Conservation (phyloP, 2,113 vertebrate genomes). For the Dipodomys spectabilis region DNA sequence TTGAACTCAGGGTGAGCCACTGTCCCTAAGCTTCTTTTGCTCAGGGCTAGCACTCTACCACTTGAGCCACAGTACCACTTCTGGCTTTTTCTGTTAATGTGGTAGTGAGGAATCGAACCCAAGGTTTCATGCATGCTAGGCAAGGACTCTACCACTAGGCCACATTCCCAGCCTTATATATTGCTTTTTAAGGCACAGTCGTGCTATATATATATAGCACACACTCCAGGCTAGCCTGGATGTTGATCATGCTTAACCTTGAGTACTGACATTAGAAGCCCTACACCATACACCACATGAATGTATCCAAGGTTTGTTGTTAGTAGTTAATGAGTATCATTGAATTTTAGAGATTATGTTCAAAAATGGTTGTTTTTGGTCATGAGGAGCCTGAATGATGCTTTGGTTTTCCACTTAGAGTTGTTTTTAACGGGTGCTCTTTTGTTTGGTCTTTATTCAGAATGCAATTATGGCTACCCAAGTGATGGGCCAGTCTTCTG, state of each 20-base stretch:
- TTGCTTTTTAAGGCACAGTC: no score
- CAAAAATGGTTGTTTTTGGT: not conserved
- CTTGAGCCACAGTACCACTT: no score
- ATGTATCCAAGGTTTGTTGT: not conserved
- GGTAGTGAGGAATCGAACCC: no score
- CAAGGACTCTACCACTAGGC: no score
- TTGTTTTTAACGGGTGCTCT: slow-evolving; percentile 57
- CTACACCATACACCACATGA: not conserved
- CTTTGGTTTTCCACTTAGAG: not conserved
- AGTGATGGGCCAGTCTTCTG: slow-evolving; percentile 90
- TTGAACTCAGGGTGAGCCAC: no score
- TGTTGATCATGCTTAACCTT: not conserved
- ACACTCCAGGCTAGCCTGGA: no score
- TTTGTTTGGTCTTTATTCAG: slow-evolving; percentile 68
- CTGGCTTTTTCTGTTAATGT: no score
- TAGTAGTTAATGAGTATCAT: not conserved
- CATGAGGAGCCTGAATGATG: not conserved
- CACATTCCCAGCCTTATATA: no score
- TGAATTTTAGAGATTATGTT: not conserved
- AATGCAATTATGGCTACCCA: slow-evolving; percentile 91
- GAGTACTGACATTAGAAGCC: not conserved
- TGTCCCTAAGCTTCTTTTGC: no score
- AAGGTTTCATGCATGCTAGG: no score
- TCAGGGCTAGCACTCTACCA: no score
- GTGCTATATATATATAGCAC: no score